Percentiles rank a stretch among this genome's conserved stretches.
Conservation (phyloP, 1,140 invertebrate species). For the Drosophila pseudoobscura region DNA sequence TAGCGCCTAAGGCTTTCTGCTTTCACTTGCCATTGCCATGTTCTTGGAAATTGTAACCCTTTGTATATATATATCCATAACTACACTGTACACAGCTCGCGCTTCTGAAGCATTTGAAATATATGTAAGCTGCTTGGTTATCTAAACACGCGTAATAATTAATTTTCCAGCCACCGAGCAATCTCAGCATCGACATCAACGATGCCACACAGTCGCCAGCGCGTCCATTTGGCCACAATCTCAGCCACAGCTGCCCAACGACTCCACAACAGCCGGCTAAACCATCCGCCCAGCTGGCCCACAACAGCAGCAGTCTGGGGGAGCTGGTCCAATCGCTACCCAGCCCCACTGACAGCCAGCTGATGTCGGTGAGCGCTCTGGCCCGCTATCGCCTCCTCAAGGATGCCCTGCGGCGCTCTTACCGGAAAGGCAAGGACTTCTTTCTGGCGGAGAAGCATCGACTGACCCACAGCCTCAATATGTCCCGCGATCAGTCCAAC, state of each 20-base stretch:
- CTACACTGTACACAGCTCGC: constrained; percentile 31
- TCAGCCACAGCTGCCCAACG: constrained; percentile 66
- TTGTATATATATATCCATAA: background rate
- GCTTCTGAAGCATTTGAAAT: constrained; percentile 40
- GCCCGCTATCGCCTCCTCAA: constrained; percentile 66
- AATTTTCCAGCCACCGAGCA: constrained; percentile 52
- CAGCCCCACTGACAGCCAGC: constrained; percentile 46
- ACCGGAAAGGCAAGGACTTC: constrained; percentile 73
- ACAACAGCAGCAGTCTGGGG: constrained; percentile 50
- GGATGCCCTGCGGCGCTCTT: constrained; percentile 69
- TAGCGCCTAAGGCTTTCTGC: constrained; percentile 40
- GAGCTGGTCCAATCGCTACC: constrained; percentile 37
- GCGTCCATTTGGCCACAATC: constrained; percentile 18
- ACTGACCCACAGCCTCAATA: constrained; percentile 47
- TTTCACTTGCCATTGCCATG: background rate
- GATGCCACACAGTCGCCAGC: constrained; percentile 21
- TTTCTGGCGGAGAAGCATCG: constrained; percentile 59
- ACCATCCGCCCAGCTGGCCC: background rate
- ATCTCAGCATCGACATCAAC: constrained; percentile 61
- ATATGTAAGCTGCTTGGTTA: constrained; percentile 48
- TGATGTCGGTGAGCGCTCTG: constrained; percentile 59
- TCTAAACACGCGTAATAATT: constrained; percentile 40
- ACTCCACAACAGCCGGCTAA: constrained; percentile 58
- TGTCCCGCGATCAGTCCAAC: constrained; percentile 53
- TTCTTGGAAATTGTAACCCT: too few relatives aligned